These are phyloP conservation scores for Apoderus coryli DNA, from an alignment of 2,888 invertebrate species.

Conservation along the genomic window DNA sequence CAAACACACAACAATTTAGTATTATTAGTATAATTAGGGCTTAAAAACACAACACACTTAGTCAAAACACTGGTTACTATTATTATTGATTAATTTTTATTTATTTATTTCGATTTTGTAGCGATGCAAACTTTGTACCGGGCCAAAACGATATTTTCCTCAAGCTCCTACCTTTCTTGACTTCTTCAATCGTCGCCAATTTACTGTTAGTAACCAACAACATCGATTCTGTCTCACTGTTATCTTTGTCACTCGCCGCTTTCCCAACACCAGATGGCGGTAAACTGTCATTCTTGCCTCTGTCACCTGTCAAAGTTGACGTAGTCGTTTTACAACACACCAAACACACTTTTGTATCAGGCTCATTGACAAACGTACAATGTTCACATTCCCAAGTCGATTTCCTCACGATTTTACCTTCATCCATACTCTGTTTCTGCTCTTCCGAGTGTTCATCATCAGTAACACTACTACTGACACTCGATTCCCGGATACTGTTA, in stretches of 20 bases:
- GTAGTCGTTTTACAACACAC: conserved; percentile 77
- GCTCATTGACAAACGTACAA: conserved; percentile 77
- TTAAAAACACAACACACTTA: too few relatives aligned
- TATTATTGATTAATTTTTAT: too few relatives aligned
- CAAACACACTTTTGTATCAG: conserved; percentile 63
- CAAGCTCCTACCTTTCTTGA: conserved; percentile 50
- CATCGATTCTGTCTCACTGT: conserved; percentile 32
- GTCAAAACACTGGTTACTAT: too few relatives aligned
- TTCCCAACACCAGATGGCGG: conserved; percentile 6
- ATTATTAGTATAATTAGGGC: too few relatives aligned
- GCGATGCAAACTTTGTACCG: conserved; percentile 43
- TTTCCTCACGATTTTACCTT: conserved; percentile 34
- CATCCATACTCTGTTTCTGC: conserved; percentile 21
- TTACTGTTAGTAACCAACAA: conserved; percentile 23
- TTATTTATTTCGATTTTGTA: conserved; percentile 21
- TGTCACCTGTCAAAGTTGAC: conserved; percentile 16
- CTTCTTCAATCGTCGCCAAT: conserved; percentile 14
- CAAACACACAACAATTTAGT: too few relatives aligned
- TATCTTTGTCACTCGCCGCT: conserved; percentile 28
- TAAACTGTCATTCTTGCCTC: conserved; percentile 7
- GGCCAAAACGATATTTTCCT: conserved; percentile 63
- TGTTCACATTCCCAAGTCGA: conserved; percentile 77
- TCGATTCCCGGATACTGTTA: conserved; percentile 22
- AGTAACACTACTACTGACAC: conserved; percentile 24
- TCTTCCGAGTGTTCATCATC: conserved; percentile 25